Evolutionary conservation across 2,113 vertebrate genomes (phyloP).

Genomic region (Campylomormyrus tamandua): DNA sequence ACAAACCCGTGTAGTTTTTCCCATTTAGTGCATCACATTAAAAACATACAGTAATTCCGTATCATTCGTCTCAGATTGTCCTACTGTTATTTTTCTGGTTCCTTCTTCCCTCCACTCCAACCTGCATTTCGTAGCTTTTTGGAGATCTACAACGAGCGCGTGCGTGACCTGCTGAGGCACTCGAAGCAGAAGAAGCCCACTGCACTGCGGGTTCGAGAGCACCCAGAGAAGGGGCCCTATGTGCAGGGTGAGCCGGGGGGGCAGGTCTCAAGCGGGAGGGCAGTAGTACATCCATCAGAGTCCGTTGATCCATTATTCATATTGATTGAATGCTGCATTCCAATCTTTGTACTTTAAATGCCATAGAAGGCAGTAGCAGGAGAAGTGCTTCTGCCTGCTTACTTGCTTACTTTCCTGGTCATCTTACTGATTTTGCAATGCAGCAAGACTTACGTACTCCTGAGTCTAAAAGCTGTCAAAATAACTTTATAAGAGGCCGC

Average conservation of each 20-base stretch:
- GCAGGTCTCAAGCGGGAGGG: neutral
- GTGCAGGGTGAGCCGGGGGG: slow-evolving; percentile 75
- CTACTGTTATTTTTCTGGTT: neutral
- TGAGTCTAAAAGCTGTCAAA: neutral
- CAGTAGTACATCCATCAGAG: neutral
- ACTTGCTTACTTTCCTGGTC: neutral
- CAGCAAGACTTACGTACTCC: neutral
- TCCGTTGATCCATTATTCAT: neutral
- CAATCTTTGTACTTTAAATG: neutral
- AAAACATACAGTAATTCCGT: neutral
- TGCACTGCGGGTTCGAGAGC: slow-evolving; percentile 63
- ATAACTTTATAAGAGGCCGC: neutral
- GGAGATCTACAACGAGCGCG: slow-evolving; percentile 96
- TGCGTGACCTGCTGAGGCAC: slow-evolving; percentile 76
- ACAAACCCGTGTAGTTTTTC: neutral
- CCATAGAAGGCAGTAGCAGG: neutral
- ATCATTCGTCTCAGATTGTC: neutral
- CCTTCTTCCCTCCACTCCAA: neutral
- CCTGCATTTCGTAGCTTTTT: slow-evolving; percentile 69
- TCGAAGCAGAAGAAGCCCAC: slow-evolving; percentile 72
- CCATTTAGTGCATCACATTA: neutral
- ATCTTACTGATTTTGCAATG: neutral
- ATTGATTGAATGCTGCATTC: neutral
- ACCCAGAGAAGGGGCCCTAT: slow-evolving; percentile 87
- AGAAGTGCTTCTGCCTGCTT: neutral